phyloP scores from a whole-genome alignment of 2,888 invertebrate genomes.

The Parascotia fuliginaria region DNA sequence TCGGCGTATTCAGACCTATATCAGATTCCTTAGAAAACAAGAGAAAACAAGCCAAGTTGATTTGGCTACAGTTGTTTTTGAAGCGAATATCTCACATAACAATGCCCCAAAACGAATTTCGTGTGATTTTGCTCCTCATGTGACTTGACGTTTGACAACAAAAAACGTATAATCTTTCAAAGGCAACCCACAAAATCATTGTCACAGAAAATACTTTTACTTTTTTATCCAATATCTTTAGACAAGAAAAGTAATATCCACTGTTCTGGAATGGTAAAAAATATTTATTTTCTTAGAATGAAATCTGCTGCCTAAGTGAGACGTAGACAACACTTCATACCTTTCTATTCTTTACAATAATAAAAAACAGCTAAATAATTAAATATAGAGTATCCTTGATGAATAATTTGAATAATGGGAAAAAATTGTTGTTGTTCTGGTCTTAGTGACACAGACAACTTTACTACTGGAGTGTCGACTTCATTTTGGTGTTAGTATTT shows the following conservation, averaged over 20 bases:
- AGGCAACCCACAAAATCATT: slow-evolving; percentile 12
- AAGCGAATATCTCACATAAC: slow-evolving; percentile 8
- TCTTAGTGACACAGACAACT: too few relatives aligned
- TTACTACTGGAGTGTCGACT: too few relatives aligned
- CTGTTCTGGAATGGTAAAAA: slow-evolving; percentile 2
- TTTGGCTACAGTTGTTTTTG: slow-evolving; percentile 35
- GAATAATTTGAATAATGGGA: too few relatives aligned
- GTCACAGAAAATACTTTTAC: slow-evolving; percentile 16
- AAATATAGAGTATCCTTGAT: too few relatives aligned
- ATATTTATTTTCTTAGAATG: slow-evolving; percentile 1
- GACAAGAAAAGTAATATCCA: slow-evolving; percentile 5
- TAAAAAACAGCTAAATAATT: too few relatives aligned
- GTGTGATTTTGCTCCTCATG: slow-evolving; percentile 11
- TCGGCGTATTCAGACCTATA: slow-evolving; percentile 22
- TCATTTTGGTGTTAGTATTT: too few relatives aligned
- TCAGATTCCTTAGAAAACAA: slow-evolving; percentile 25
- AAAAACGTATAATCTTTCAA: slow-evolving; percentile 15
- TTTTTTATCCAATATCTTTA: slow-evolving; percentile 2
- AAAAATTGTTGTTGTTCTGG: too few relatives aligned
- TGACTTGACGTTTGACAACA: slow-evolving; percentile 13
- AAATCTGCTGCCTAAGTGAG: background rate
- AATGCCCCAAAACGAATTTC: slow-evolving; percentile 6
- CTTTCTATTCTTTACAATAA: too few relatives aligned
- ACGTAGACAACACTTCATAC: background rate
- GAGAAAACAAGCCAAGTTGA: slow-evolving; percentile 35